Conservation (phyloP, 2,888 invertebrate species). For the Oscheius myriophilus region DNA sequence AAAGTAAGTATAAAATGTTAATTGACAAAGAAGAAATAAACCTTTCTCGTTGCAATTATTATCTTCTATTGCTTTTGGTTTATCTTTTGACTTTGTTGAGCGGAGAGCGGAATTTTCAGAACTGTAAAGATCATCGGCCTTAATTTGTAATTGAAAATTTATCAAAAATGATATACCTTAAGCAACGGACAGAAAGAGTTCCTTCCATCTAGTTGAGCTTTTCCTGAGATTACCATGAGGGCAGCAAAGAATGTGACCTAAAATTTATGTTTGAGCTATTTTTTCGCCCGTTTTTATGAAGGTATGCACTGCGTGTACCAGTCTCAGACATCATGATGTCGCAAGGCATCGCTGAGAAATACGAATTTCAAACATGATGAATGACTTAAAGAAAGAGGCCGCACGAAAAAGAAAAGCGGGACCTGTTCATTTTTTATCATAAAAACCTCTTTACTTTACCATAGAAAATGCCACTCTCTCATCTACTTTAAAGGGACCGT, state of each 20-base stretch:
- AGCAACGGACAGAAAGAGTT: slow-evolving; percentile 63
- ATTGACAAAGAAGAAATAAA: not conserved
- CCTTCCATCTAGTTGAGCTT: slow-evolving; percentile 85
- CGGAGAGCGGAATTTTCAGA: slow-evolving; percentile 39
- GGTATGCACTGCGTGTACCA: no score
- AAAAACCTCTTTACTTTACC: no score
- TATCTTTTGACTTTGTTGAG: slow-evolving; percentile 8
- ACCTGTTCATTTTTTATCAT: no score
- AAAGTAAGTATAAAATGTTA: not conserved
- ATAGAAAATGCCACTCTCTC: no score
- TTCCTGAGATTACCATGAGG: slow-evolving; percentile 88
- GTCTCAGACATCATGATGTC: no score
- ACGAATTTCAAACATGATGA: no score
- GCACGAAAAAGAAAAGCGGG: no score
- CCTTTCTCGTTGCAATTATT: not conserved
- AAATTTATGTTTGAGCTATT: no score
- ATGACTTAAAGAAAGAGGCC: no score
- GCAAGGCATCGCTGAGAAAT: no score
- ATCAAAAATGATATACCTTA: slow-evolving; percentile 20
- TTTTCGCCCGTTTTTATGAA: no score
- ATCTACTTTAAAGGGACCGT: no score
- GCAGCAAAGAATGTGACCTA: slow-evolving; percentile 92
- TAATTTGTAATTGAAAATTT: not conserved
- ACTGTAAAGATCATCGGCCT: slow-evolving; percentile 41
- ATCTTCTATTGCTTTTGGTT: slow-evolving; percentile 2